Percentiles rank a stretch among this genome's conserved stretches.
Evolutionary conservation across 2,888 invertebrate genomes (phyloP).

Genomic region (Cryptosula pallasiana): DNA sequence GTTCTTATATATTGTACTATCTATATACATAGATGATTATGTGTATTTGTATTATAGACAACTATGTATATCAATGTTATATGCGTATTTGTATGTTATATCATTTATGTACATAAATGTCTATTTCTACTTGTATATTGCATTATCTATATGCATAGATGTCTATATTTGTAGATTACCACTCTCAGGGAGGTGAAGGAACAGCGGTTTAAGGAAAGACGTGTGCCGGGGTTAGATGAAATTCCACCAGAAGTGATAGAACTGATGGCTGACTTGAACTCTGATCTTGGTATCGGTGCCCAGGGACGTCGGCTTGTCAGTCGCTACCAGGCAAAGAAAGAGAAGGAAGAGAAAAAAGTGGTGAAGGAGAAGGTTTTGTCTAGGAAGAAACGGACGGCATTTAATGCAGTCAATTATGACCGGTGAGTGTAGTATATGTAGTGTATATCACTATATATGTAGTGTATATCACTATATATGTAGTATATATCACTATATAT

Average conservation of each 20-base stretch:
- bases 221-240: background rate
- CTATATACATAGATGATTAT: too few species aligned
- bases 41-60: too few species aligned
- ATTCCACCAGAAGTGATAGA: background rate
- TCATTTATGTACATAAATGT: too few species aligned
- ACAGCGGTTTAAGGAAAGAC: background rate
- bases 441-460: too few species aligned
- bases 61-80: too few species aligned
- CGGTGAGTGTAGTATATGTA: background rate
- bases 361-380: background rate
- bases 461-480: too few species aligned
- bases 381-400: conserved; percentile 11
- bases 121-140: too few species aligned
- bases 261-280: background rate
- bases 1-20: too few species aligned
- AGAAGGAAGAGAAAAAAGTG: background rate
- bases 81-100: too few species aligned
- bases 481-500: too few species aligned
- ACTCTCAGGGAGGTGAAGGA: conserved; percentile 1
- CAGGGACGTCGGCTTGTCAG: background rate
- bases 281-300: conserved; percentile 6
- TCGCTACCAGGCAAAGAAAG: background rate
- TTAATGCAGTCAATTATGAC: background rate
- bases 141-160: too few species aligned
- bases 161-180: background rate